Conservation (phyloP, 2,888 invertebrate species). For the Trissonchulus latispiculum region DNA sequence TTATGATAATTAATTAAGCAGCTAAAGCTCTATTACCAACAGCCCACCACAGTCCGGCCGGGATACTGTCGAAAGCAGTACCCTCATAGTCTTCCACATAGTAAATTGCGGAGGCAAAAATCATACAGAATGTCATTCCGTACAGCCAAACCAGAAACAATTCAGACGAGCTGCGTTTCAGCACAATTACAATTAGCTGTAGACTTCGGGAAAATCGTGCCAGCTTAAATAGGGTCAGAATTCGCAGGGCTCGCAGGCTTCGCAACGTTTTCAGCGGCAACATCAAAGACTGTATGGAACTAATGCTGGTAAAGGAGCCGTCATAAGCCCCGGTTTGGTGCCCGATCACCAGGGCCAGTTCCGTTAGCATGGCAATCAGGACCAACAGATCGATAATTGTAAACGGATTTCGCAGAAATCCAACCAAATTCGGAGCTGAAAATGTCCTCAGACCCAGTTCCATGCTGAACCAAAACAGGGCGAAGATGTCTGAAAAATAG, state of each 20-base stretch:
- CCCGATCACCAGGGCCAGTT: background rate
- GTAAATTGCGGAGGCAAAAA: constrained; percentile 9
- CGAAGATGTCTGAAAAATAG: background rate
- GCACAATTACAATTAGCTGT: constrained; percentile 8
- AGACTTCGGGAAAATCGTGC: constrained; percentile 14
- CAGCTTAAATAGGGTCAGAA: constrained; percentile 14
- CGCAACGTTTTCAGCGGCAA: background rate
- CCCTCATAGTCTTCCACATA: constrained; percentile 8
- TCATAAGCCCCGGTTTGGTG: background rate
- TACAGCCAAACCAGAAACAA: constrained; percentile 7
- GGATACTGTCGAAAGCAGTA: constrained; percentile 13
- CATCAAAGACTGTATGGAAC: background rate
- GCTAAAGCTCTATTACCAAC: no score
- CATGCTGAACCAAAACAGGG: constrained; percentile 4
- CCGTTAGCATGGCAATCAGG: background rate
- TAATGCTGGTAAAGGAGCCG: no score
- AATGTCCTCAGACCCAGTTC: background rate
- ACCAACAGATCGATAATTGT: background rate
- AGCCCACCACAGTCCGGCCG: constrained; percentile 13
- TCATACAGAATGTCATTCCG: background rate
- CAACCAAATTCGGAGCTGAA: constrained; percentile 5
- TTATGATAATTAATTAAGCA: no score
- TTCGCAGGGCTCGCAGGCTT: background rate
- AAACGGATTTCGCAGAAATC: constrained; percentile 1
- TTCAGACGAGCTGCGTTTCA: constrained; percentile 1